Base-by-base conservation (phyloP, 2,888 invertebrate genomes). In the Noctua janthina region DNA sequence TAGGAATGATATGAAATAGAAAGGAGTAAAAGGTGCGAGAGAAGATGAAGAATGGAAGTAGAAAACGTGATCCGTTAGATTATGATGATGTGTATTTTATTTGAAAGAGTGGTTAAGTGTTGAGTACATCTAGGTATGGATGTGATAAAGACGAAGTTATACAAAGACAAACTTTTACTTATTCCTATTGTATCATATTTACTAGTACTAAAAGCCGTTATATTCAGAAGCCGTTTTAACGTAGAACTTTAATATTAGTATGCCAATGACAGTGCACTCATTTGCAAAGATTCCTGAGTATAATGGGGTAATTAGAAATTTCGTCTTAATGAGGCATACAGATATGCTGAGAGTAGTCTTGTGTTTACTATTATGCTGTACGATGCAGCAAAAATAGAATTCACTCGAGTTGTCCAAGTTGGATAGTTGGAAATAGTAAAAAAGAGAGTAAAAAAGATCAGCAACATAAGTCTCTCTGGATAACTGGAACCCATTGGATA, bases 231-330 rank as follows among this genome's bases (percentile, higher is more conserved):
- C 13, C 70, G 35, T 76, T 67, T 51, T 15, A 39, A 39, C 62
- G 80, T 51, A 29, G 11, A 69, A 59, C 15, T 51, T 54, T 56
- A 62, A 54, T 76, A 23, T 62, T 15, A 68, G 39, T 78, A 54
- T 78, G 59, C 17, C 54, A 71, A 83, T 72, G 20, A 49, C 6
- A 59, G 20, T 56, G 56, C 73, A 59, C 62, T 72, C 13, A 54
- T 64, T 82, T 72, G 62, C 72, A 69, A 72, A 35, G 29, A n/a
- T 17, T 62, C 23, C n/a, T 35, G 29, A 56, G 15, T n/a, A 11
- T 62, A 74, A 73, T 66, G 56, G 15, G 15, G 59, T 79, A 56
- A 59, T 59, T 56, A 69, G 35, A 8, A 39, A 5, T 73, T 1
- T 29, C 0, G 20, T 62, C 13, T n/a, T 54, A 78, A 78, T 56